Evolutionary conservation across 2,113 vertebrate genomes (phyloP).

Genomic region (Chlorodrepanis virens): DNA sequence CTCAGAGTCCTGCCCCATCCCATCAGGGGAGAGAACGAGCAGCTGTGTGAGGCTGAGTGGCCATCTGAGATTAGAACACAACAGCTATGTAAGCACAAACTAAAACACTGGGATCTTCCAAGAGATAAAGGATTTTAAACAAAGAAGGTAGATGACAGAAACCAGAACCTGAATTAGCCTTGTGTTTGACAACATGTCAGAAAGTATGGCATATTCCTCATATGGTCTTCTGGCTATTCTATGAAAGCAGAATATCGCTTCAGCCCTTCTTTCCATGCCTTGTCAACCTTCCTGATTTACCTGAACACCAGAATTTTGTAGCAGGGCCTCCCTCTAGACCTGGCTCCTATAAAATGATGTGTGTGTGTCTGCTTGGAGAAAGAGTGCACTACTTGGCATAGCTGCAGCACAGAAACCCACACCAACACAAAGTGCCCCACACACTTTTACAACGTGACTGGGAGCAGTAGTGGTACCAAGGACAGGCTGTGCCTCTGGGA

Average conservation of each 20-base stretch:
- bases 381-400: rapidly evolving
- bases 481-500: not conserved
- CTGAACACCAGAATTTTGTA: not conserved
- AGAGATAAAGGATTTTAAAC: not conserved
- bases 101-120: not conserved
- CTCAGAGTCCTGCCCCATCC: not conserved
- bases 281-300: not conserved
- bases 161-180: not conserved
- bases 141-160: not conserved
- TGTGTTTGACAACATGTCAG: not conserved
- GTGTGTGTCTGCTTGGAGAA: not conserved
- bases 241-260: not conserved
- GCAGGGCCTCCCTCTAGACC: not conserved
- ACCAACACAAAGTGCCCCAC: rapidly evolving
- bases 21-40: rapidly evolving
- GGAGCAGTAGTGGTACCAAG: not conserved
- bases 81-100: not conserved
- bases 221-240: not conserved
- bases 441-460: rapidly evolving
- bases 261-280: not conserved
- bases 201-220: not conserved
- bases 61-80: not conserved
- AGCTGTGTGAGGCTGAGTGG: not conserved
- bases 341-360: not conserved
- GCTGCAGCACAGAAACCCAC: not conserved